Evolutionary conservation across 1,140 invertebrate species (phyloP).

Genomic region (Drosophila nigromelanica): DNA sequence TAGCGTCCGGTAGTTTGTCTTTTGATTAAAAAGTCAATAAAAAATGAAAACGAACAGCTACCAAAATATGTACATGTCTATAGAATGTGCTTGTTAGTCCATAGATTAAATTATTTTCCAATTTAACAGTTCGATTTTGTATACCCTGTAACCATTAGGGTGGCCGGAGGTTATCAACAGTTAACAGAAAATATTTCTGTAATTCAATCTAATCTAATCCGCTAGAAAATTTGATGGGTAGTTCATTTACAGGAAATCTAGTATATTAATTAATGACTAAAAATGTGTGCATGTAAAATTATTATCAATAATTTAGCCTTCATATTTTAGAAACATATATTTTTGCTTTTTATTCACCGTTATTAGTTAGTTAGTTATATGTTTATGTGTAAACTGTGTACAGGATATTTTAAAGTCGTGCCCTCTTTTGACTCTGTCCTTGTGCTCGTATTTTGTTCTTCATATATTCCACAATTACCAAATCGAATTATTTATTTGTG

Average conservation of each 20-base stretch:
- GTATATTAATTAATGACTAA: too few species aligned
- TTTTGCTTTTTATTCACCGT: too few species aligned
- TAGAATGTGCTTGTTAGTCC: conserved; percentile 20
- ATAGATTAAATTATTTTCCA: conserved; percentile 68
- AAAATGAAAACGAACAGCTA: conserved; percentile 36
- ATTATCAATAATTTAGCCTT: too few species aligned
- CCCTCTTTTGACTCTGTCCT: too few species aligned
- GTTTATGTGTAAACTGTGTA: neutral
- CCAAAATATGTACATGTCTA: conserved; percentile 27
- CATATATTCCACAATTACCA: conserved; percentile 20
- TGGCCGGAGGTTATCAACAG: too few species aligned
- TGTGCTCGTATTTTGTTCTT: neutral
- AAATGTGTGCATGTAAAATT: too few species aligned
- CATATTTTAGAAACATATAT: too few species aligned
- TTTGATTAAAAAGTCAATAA: conserved; percentile 70
- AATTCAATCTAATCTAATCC: too few species aligned
- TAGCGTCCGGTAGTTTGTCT: conserved; percentile 45
- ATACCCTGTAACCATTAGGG: conserved; percentile 7
- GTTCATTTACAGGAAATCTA: too few species aligned
- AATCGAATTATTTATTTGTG: conserved; percentile 25
- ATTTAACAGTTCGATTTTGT: conserved; percentile 35
- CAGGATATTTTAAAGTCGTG: neutral
- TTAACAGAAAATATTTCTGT: too few species aligned
- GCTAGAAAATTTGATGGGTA: too few species aligned
- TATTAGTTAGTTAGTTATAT: too few species aligned